These are phyloP conservation scores for Bombus difficillimus DNA, from an alignment of 1,140 invertebrate species.

Conservation along the genomic window DNA sequence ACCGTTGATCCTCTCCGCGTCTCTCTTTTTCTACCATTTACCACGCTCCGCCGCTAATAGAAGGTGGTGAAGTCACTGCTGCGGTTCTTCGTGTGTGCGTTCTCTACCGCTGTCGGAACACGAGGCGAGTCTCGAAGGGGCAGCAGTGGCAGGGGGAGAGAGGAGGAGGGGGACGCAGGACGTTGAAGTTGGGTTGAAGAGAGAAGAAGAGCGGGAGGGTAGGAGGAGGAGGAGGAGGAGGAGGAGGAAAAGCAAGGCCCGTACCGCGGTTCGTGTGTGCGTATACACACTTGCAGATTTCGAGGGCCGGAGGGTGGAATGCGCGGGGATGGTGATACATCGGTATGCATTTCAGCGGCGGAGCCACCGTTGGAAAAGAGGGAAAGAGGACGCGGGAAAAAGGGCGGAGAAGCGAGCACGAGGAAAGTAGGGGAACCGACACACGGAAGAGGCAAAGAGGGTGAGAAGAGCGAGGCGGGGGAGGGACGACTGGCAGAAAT, in stretches of 20 bases:
- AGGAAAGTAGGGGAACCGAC: slow-evolving; percentile 24
- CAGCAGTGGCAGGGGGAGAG: slow-evolving; percentile 22
- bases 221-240: not conserved
- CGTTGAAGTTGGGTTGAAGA: slow-evolving; percentile 15
- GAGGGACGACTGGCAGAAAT: slow-evolving; percentile 10
- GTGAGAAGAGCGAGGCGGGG: not conserved
- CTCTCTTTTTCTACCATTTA: slow-evolving; percentile 51
- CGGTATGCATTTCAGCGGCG: slow-evolving; percentile 76
- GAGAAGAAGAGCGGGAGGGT: slow-evolving; percentile 1
- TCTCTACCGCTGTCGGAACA: not conserved
- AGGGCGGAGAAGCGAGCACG: slow-evolving; percentile 36
- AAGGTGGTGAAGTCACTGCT: slow-evolving; percentile 62
- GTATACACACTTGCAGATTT: slow-evolving; percentile 42
- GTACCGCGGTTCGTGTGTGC: not conserved
- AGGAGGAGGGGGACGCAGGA: slow-evolving; percentile 8
- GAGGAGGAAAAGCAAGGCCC: slow-evolving; percentile 32
- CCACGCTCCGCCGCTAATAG: slow-evolving; percentile 58
- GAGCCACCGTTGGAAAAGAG: slow-evolving; percentile 58
- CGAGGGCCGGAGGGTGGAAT: slow-evolving; percentile 31
- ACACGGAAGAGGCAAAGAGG: slow-evolving; percentile 31
- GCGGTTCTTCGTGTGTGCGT: slow-evolving; percentile 48
- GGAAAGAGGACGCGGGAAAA: slow-evolving; percentile 46
- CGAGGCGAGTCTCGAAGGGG: slow-evolving; percentile 44
- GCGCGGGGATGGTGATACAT: slow-evolving; percentile 71
- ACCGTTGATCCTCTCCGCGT: not conserved